A percentile compares a stretch with the other conserved stretches of the same genome.
Evolutionary conservation across 2,113 vertebrate species (phyloP).

Genomic region (Catharus fuscescens): DNA sequence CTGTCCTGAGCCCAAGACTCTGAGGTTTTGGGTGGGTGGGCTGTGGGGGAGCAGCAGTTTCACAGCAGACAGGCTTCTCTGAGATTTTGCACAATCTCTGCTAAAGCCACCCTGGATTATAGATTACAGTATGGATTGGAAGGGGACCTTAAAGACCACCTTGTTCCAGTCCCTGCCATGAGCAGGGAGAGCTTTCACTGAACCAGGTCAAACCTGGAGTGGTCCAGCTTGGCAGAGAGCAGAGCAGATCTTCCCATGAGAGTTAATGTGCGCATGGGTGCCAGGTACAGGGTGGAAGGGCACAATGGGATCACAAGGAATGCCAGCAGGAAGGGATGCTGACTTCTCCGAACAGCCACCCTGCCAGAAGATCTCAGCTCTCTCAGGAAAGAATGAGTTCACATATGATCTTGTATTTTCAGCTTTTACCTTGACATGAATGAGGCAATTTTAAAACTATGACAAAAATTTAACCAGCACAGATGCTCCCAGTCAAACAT

Average conservation of each 20-base stretch:
- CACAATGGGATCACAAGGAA: neutral
- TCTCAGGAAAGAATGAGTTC: neutral
- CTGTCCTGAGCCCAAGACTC: neutral
- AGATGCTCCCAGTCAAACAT: neutral
- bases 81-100: neutral
- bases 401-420: neutral
- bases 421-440: neutral
- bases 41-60: neutral
- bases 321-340: neutral
- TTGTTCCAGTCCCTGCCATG: neutral
- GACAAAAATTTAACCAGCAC: neutral
- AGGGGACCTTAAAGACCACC: neutral
- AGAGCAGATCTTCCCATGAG: neutral
- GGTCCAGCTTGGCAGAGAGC: neutral
- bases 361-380: neutral
- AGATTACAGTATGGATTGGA: neutral
- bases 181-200: neutral
- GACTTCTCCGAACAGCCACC: neutral
- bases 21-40: neutral
- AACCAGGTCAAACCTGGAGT: neutral
- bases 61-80: accelerated
- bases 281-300: neutral
- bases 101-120: neutral
- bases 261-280: neutral
- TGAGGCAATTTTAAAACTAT: neutral